These are phyloP conservation scores for Tetranychus piercei DNA, from an alignment of 2,888 invertebrate species.

Conservation along the genomic window DNA sequence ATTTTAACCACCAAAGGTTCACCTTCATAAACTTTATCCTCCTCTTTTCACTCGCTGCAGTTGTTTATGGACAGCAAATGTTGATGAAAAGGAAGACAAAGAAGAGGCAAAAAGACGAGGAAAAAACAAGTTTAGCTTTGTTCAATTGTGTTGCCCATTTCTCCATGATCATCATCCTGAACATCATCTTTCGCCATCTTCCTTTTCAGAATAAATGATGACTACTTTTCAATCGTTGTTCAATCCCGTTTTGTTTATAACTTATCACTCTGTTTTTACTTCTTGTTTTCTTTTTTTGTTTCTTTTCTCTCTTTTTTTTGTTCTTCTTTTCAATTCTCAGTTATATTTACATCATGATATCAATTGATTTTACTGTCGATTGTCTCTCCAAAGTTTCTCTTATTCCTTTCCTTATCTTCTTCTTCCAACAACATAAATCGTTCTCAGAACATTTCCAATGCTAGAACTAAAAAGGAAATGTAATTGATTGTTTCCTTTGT, in stretches of 20 bases:
- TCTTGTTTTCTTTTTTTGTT: neutral
- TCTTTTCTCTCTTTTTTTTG: neutral
- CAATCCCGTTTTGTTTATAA: neutral
- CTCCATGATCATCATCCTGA: neutral
- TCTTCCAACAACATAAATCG: neutral
- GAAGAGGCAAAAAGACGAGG: no score
- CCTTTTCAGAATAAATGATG: neutral
- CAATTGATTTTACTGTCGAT: neutral
- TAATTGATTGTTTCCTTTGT: neutral
- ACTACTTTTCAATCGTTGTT: neutral
- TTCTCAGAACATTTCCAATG: neutral
- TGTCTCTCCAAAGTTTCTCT: neutral
- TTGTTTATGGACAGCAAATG: no score
- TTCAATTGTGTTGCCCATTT: no score
- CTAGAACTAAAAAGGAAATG: neutral
- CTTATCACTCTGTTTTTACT: neutral
- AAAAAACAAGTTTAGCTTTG: no score
- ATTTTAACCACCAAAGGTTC: no score
- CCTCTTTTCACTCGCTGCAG: no score
- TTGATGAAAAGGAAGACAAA: no score
- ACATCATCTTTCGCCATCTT: neutral
- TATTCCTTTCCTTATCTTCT: neutral
- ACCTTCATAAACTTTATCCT: no score
- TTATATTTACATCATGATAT: no score
- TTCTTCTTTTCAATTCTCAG: no score